Evolutionary conservation across 2,797 vertebrate genomes (phyloP).

Genomic region (Limnodromus scolopaceus): DNA sequence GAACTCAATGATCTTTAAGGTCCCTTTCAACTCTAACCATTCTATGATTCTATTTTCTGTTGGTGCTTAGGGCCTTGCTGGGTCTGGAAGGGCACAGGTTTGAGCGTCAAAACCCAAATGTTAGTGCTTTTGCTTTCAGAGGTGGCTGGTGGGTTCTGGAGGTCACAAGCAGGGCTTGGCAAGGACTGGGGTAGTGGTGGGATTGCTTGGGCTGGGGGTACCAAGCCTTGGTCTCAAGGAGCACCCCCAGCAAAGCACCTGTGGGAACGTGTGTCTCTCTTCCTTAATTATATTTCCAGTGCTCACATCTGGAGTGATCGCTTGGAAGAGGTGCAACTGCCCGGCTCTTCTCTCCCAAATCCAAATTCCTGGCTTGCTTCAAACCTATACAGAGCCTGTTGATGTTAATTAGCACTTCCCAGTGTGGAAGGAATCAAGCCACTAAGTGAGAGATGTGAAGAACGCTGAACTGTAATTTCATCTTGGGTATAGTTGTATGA

Average conservation of each 20-base stretch:
- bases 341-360: neutral
- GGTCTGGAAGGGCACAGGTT: neutral
- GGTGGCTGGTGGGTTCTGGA: neutral
- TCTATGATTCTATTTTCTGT: neutral
- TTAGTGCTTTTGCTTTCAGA: rapidly evolving
- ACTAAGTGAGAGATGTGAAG: neutral
- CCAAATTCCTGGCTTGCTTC: neutral
- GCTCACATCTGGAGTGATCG: rapidly evolving
- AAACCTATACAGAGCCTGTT: neutral
- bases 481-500: neutral
- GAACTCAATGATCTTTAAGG: too few species aligned
- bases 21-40: too few species aligned
- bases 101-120: neutral
- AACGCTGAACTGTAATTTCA: neutral
- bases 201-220: neutral
- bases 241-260: rapidly evolving
- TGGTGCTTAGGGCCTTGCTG: neutral
- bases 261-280: neutral
- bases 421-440: neutral
- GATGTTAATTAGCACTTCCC: neutral
- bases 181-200: neutral
- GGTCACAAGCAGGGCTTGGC: neutral
- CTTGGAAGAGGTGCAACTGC: neutral
- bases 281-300: rapidly evolving
- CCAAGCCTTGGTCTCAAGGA: neutral